Evolutionary conservation across 2,888 invertebrate genomes (phyloP).

Genomic region (Steromphala cineraria): DNA sequence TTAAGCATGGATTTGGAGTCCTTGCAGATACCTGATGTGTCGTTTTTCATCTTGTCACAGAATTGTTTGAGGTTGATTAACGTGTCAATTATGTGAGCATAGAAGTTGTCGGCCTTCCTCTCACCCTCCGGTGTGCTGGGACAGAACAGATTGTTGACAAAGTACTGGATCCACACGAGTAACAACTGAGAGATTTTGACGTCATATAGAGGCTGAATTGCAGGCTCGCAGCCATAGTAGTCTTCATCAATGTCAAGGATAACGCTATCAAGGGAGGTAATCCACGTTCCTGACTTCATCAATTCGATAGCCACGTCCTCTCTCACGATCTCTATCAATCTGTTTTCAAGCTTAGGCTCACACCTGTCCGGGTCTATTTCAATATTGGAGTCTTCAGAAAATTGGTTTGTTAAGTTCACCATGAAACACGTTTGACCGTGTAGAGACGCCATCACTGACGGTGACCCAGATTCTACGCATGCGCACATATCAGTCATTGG

Average conservation of each 20-base stretch:
- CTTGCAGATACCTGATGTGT: background rate
- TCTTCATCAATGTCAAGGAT: slow-evolving; percentile 68
- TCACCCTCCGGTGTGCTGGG: slow-evolving; percentile 48
- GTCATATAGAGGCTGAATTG: slow-evolving; percentile 49
- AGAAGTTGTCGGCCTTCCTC: slow-evolving; percentile 42
- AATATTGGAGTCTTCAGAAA: background rate
- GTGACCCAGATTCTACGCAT: background rate
- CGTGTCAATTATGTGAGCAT: slow-evolving; percentile 1
- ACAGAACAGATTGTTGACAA: slow-evolving; percentile 51
- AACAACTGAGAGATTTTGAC: slow-evolving; percentile 39
- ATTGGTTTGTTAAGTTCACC: background rate
- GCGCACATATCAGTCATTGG: background rate
- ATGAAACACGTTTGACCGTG: background rate
- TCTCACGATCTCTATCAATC: slow-evolving; percentile 49
- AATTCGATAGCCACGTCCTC: slow-evolving; percentile 47
- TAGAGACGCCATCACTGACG: background rate
- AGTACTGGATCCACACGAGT: slow-evolving; percentile 39
- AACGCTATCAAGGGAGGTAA: slow-evolving; percentile 40
- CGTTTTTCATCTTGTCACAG: background rate
- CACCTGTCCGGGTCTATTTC: background rate
- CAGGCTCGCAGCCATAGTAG: slow-evolving; percentile 62
- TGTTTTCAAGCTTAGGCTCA: background rate
- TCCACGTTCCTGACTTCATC: slow-evolving; percentile 34
- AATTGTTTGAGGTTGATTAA: slow-evolving; percentile 17
- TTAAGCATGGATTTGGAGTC: slow-evolving; percentile 24